Percentiles rank a stretch among this genome's conserved stretches.
These are phyloP conservation scores for Phortica magna DNA, from an alignment of 2,888 invertebrate genomes.

Conservation along the genomic window DNA sequence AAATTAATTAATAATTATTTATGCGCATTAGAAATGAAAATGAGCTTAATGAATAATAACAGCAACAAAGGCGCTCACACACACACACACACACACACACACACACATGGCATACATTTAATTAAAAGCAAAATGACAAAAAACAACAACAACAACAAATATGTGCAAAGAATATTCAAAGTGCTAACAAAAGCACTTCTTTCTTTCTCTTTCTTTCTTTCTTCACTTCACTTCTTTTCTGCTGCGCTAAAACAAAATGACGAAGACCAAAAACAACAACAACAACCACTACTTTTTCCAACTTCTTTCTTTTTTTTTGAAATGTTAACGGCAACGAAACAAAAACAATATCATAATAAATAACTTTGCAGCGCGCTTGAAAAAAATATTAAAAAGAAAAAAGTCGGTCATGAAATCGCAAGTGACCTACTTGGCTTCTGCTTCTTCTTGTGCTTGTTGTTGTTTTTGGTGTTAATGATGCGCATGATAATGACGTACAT, in stretches of 20 bases:
- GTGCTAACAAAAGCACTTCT: background rate
- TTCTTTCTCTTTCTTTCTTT: constrained; percentile 5
- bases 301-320: background rate
- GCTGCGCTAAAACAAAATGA: background rate
- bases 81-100: background rate
- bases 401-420: constrained; percentile 78
- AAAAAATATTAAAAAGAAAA: constrained; percentile 42
- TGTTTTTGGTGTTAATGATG: background rate
- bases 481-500: background rate
- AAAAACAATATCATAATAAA: constrained; percentile 21
- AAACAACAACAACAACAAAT: background rate
- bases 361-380: constrained; percentile 11
- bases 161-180: too few species aligned
- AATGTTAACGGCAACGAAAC: constrained; percentile 14
- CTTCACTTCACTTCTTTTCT: background rate
- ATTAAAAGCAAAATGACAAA: too few species aligned
- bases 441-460: background rate
- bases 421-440: constrained; percentile 74
- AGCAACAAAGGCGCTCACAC: constrained; percentile 5
- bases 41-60: constrained; percentile 15
- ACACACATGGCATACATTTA: background rate
- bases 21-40: constrained; percentile 36
- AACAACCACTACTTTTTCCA: constrained; percentile 3
- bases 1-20: constrained; percentile 26
- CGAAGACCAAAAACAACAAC: background rate